These are phyloP conservation scores for Diloba caeruleocephala DNA, from an alignment of 2,888 invertebrate species.

Conservation along the genomic window DNA sequence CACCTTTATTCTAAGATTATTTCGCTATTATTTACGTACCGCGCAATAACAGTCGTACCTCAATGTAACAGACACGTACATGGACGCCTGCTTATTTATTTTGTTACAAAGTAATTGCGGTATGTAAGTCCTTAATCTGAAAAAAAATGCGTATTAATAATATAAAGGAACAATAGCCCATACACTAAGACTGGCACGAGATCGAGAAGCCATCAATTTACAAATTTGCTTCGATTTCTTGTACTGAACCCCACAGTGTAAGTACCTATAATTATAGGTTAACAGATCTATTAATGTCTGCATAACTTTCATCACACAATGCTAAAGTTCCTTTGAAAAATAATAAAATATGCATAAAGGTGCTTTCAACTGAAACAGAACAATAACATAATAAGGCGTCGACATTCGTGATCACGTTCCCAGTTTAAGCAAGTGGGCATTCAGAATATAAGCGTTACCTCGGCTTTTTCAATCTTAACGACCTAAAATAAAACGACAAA, in stretches of 20 bases:
- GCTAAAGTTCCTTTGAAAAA: slow-evolving; percentile 11
- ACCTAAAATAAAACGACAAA: slow-evolving; percentile 78
- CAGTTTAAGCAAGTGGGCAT: slow-evolving; percentile 55
- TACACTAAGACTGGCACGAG: neutral
- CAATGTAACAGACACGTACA: too few relatives aligned
- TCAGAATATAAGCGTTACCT: slow-evolving; percentile 59
- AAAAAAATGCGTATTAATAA: neutral
- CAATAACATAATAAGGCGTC: slow-evolving; percentile 33
- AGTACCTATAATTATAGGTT: neutral
- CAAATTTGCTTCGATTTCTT: neutral
- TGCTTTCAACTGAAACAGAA: slow-evolving; percentile 26
- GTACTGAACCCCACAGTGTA: too few relatives aligned
- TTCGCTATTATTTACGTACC: too few relatives aligned
- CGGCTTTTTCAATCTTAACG: slow-evolving; percentile 68
- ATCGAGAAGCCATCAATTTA: neutral
- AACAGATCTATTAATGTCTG: neutral
- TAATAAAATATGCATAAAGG: slow-evolving; percentile 21
- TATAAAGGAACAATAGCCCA: neutral
- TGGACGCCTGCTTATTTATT: too few relatives aligned
- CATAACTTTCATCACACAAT: slow-evolving; percentile 1
- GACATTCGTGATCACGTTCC: slow-evolving; percentile 61
- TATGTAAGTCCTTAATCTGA: too few relatives aligned
- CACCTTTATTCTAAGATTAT: too few relatives aligned
- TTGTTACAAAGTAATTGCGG: too few relatives aligned
- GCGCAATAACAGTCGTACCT: too few relatives aligned